phyloP scores from a whole-genome alignment of 2,797 vertebrate species.

The Pseudotriccus pelzelni region DNA sequence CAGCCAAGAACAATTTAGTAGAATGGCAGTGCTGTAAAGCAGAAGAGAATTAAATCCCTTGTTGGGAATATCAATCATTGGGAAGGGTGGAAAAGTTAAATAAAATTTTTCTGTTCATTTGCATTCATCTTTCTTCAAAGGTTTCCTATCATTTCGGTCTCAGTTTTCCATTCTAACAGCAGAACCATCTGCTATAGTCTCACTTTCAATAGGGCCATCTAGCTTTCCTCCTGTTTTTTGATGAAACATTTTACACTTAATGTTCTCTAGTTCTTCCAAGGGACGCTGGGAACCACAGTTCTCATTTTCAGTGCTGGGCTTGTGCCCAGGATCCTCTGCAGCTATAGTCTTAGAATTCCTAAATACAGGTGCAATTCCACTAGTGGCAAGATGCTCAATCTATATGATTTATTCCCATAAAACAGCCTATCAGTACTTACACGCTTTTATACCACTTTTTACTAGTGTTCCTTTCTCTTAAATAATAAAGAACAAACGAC shows the following conservation, averaged over 20 bases:
- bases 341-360: background rate
- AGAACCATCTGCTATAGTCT: background rate
- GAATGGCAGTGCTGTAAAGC: background rate
- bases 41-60: background rate
- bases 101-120: background rate
- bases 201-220: background rate
- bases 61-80: background rate
- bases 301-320: slow-evolving; percentile 33
- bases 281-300: background rate
- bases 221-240: slow-evolving; percentile 8
- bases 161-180: background rate
- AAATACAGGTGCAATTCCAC: slow-evolving; percentile 1
- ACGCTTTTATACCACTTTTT: background rate
- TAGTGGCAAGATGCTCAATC: slow-evolving; percentile 20
- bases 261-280: background rate
- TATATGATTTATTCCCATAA: slow-evolving; percentile 21
- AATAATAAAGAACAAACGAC: background rate
- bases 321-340: slow-evolving; percentile 24
- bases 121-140: background rate
- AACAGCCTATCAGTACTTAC: background rate
- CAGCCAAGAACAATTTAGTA: background rate
- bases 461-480: background rate
- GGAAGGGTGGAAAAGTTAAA: slow-evolving; percentile 15
- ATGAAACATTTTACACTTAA: slow-evolving; percentile 16
- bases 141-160: background rate